phyloP scores from a whole-genome alignment of 2,888 invertebrate genomes.

The Cyrtodaria siliqua region DNA sequence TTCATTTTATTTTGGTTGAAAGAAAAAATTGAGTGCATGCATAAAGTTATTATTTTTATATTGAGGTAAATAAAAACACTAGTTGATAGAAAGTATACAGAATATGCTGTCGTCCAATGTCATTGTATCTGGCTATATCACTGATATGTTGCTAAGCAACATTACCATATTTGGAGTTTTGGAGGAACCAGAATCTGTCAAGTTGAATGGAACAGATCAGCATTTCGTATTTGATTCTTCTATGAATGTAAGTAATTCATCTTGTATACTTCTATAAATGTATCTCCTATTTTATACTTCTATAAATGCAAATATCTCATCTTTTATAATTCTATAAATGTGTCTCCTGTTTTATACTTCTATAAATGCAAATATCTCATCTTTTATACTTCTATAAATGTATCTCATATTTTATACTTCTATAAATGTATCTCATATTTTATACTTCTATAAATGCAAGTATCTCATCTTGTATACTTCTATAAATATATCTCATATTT shows the following conservation, averaged over 20 bases:
- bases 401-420: background rate
- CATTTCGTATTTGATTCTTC: constrained; percentile 47
- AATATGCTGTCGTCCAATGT: constrained; percentile 20
- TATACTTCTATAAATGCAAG: constrained; percentile 46
- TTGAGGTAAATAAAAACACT: background rate
- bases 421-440: background rate
- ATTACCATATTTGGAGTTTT: constrained; percentile 65
- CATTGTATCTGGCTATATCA: constrained; percentile 14
- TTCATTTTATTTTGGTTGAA: background rate
- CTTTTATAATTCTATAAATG: background rate
- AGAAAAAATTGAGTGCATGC: background rate
- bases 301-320: too few species aligned
- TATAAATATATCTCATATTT: background rate
- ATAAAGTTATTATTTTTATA: background rate
- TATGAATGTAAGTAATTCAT: constrained; percentile 48
- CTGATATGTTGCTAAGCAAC: constrained; percentile 44
- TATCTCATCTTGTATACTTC: background rate
- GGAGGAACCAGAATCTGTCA: constrained; percentile 48
- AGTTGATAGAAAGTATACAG: constrained; percentile 8
- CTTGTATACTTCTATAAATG: background rate
- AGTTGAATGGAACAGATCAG: constrained; percentile 48
- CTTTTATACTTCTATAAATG: too few species aligned
- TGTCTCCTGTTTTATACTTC: background rate
- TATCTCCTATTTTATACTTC: too few species aligned
- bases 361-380: too few species aligned